A percentile compares a stretch with the other conserved stretches of the same genome.
Conservation (phyloP, 2,888 invertebrate species). For the Acanthopleura granulata region DNA sequence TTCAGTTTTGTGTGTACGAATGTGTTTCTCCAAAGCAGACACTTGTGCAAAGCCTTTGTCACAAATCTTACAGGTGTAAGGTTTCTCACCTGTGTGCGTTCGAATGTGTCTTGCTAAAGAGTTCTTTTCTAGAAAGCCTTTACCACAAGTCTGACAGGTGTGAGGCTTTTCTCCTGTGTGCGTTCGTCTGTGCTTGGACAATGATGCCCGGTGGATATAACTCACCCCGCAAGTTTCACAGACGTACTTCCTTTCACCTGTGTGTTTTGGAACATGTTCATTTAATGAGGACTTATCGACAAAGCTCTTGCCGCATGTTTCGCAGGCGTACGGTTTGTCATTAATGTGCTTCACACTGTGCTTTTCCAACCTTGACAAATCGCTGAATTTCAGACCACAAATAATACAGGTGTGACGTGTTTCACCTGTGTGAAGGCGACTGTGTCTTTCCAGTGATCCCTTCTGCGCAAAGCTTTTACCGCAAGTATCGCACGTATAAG, state of each 20-base stretch:
- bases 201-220: background rate
- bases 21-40: background rate
- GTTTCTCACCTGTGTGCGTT: too few relatives aligned
- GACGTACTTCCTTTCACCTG: background rate
- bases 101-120: too few relatives aligned
- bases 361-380: background rate
- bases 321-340: background rate
- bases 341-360: conserved; percentile 5
- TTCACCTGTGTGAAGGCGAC: background rate
- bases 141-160: too few relatives aligned
- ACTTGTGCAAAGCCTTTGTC: background rate
- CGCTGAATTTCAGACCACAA: background rate
- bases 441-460: background rate
- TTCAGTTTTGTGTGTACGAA: background rate
- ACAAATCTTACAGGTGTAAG: too few relatives aligned
- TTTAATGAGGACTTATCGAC: background rate
- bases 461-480: background rate
- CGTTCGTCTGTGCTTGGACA: too few relatives aligned
- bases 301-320: conserved; percentile 10
- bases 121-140: too few relatives aligned
- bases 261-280: background rate
- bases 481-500: background rate
- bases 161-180: too few relatives aligned
- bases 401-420: background rate
- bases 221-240: conserved; percentile 14